Base-by-base conservation (phyloP, 2,113 vertebrate species). In the Benitochromis conjunctus region DNA sequence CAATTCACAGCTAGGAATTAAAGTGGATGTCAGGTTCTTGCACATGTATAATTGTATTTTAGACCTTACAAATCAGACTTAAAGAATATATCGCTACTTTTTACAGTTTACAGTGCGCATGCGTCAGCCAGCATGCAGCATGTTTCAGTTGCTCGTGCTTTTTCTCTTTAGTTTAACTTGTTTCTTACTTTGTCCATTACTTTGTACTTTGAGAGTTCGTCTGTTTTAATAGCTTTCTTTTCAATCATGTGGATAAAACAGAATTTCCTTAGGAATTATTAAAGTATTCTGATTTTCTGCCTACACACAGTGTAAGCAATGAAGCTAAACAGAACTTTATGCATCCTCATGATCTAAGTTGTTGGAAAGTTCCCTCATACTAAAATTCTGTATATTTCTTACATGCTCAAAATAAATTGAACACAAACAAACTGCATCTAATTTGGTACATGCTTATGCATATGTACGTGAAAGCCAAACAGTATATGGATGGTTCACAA, bases 301-400 rank as follows among this genome's bases (percentile, higher is more conserved):
- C 5, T 74, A 74, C 41, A 18, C 66, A 26, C 3, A 29, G 41
- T 69, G 12, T 69, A 43, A 69, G n/a, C n/a, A 12, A 8, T 64
- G 36, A 38, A 21, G 36, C 60, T 64, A 38, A 19, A 21, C 38
- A 46, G n/a, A 71, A 43, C 13, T 9, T 10, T 16, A 71, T 46
- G 64, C 64, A 71, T 46, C 38, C 38, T 21, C 12, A 14, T 43
- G n/a, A 69, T 24, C 36, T 43, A 69, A 41, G 62, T 41, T 66
- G 3, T 21, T 66, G 21, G 34, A 66, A 64, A 64, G 34, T 64
- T 64, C 18, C 19, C 6, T 64, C 34, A 64, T 38, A 64, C 18
- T 36, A 29, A 26, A 26, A 26, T 26, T 60, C 26, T 58, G 26
- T 58, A 0, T 58, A 58, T 58, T 0, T 13, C 14, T 31, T 58